Evolutionary conservation across 2,113 vertebrate species (phyloP).

Genomic region (Strix uralensis): DNA sequence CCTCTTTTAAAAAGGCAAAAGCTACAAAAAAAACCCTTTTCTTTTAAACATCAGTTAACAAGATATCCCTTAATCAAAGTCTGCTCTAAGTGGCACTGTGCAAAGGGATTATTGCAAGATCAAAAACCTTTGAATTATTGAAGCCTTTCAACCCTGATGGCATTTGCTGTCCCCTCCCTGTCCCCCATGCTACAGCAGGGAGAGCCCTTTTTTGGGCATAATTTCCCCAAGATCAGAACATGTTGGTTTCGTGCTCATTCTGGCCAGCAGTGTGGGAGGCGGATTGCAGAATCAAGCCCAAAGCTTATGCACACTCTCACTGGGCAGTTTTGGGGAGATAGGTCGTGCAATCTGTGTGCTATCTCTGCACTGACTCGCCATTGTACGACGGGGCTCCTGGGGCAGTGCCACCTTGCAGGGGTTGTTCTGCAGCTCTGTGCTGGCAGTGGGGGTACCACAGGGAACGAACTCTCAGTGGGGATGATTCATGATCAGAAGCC

Average conservation of each 20-base stretch:
- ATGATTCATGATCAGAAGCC: background rate
- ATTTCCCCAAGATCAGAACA: background rate
- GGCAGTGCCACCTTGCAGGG: constrained; percentile 12
- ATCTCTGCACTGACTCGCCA: background rate
- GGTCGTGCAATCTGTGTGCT: background rate
- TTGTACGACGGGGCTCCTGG: background rate
- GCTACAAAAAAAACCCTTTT: background rate
- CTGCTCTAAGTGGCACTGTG: background rate
- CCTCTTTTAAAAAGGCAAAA: background rate
- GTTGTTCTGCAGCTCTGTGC: constrained; percentile 30
- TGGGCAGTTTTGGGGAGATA: background rate
- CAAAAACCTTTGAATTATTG: background rate
- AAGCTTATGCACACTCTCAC: background rate
- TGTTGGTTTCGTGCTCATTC: accelerated
- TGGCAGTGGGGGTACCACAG: background rate
- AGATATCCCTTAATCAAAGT: background rate
- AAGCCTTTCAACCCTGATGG: background rate
- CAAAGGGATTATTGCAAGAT: background rate
- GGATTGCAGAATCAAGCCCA: background rate
- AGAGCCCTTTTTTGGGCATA: background rate
- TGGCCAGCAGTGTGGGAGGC: background rate
- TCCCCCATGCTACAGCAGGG: accelerated
- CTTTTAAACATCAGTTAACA: background rate
- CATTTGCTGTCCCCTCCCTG: background rate
- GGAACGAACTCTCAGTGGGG: background rate